Evolutionary conservation across 2,888 invertebrate genomes (phyloP).

Genomic region (Mystacides longicornis): DNA sequence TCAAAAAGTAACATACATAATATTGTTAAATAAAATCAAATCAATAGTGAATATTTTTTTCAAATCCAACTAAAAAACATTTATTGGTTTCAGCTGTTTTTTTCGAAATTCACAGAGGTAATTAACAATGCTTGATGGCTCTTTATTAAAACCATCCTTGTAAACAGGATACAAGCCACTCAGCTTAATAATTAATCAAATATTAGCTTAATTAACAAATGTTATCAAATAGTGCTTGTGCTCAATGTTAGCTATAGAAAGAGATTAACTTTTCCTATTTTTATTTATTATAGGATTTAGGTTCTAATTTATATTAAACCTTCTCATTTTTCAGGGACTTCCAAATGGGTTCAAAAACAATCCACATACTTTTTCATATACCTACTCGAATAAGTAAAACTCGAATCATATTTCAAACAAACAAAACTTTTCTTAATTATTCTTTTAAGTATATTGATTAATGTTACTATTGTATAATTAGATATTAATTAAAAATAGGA

Average conservation of each 20-base stretch:
- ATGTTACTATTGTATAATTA: too few species aligned
- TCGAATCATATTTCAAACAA: too few species aligned
- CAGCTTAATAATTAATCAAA: background rate
- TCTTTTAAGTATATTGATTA: background rate
- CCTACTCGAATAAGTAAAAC: too few species aligned
- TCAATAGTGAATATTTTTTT: background rate
- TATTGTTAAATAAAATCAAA: too few species aligned
- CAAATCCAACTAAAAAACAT: too few species aligned
- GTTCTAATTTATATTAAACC: background rate
- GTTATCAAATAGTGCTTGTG: background rate
- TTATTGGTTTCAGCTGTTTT: conserved; percentile 1
- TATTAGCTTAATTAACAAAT: background rate
- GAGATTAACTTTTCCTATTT: background rate
- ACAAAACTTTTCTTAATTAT: background rate
- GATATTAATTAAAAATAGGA: too few species aligned
- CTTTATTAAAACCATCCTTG: background rate
- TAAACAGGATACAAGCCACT: background rate
- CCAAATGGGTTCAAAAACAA: too few species aligned
- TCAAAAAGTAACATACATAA: background rate
- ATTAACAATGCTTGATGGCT: conserved; percentile 1
- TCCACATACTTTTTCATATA: too few species aligned
- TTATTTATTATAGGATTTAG: background rate
- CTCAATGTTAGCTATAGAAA: background rate
- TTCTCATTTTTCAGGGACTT: background rate
- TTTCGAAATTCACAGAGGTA: conserved; percentile 2